Base-by-base conservation (phyloP, 2,797 vertebrate genomes). In the Amblyraja radiata region DNA sequence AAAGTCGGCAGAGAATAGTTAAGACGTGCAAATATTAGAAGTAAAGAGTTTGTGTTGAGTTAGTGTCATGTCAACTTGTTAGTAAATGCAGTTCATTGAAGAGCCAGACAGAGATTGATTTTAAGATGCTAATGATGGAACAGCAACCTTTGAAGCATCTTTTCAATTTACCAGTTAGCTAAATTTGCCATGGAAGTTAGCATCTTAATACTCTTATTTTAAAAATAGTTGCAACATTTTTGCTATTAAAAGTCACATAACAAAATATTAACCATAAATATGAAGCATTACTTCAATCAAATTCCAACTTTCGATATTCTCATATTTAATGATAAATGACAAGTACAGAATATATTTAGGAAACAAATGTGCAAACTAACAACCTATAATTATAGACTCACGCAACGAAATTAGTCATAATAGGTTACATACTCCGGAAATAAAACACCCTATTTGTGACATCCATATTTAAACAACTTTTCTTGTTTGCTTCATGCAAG, bases 401-500 rank as follows among this genome's bases (percentile, higher is more conserved):
- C 93, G 79, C 76, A 95, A 95, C 94, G 94, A 95, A 95, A 94
- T 94, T 23, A 36, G 10, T 39, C 16, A 90, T 94, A 95, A 95
- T 77, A 95, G 94, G 93, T 93, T 94, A 93, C 94, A 94, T 93
- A 93, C 94, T 94, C 95, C 95, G 95, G 95, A 95, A 94, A 95
- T 95, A 95, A 95, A 93, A 93, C 94, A 95, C 94, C 93, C 95
- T 91, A 79, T 79, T 90, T 91, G 63, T 96, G 95, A 95, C 94
- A 95, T 95, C 95, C 94, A 95, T 95, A 94, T 95, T 95, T 93
- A 94, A 93, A 95, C 95, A 95, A 95, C 95, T 95, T 93, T 94
- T 93, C 95, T 95, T 94, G 94, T 94, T 95, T 94, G 95, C 95
- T 95, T 95, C 93, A 95, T 95, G 95, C 95, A 94, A 94, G 93